These are phyloP conservation scores for Cephus runcator DNA, from an alignment of 2,888 invertebrate genomes.

Conservation along the genomic window DNA sequence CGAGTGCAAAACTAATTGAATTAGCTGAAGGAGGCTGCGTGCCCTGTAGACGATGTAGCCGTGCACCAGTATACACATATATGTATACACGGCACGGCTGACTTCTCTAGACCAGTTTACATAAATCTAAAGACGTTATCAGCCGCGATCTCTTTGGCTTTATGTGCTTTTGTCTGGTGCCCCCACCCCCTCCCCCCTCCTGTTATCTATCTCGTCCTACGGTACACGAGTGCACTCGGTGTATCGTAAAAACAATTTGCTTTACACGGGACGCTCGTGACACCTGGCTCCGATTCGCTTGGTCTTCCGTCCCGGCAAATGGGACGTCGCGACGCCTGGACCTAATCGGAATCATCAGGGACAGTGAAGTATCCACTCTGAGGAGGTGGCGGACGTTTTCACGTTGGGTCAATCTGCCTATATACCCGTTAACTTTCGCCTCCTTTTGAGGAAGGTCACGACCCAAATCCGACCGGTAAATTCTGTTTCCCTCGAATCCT, in stretches of 20 bases:
- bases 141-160: slow-evolving; percentile 27
- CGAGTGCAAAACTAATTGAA: slow-evolving; percentile 34
- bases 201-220: slow-evolving; percentile 34
- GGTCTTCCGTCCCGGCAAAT: not conserved
- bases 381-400: too few species aligned
- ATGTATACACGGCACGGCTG: slow-evolving; percentile 1
- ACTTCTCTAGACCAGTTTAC: slow-evolving; percentile 30
- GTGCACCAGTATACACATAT: not conserved
- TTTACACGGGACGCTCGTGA: not conserved
- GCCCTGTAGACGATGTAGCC: not conserved
- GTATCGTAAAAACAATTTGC: not conserved
- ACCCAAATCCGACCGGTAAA: too few species aligned
- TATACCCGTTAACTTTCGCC: too few species aligned
- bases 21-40: slow-evolving; percentile 1
- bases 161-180: slow-evolving; percentile 32
- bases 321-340: slow-evolving; percentile 2
- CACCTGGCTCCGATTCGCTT: not conserved
- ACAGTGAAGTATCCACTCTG: too few species aligned
- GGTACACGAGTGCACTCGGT: slow-evolving; percentile 24
- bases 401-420: too few species aligned
- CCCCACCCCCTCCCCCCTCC: slow-evolving; percentile 16
- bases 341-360: not conserved
- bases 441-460: too few species aligned
- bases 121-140: slow-evolving; percentile 35
- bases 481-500: too few species aligned